Evolutionary conservation across 2,888 invertebrate genomes (phyloP).

Genomic region (Cephus sareptanus): DNA sequence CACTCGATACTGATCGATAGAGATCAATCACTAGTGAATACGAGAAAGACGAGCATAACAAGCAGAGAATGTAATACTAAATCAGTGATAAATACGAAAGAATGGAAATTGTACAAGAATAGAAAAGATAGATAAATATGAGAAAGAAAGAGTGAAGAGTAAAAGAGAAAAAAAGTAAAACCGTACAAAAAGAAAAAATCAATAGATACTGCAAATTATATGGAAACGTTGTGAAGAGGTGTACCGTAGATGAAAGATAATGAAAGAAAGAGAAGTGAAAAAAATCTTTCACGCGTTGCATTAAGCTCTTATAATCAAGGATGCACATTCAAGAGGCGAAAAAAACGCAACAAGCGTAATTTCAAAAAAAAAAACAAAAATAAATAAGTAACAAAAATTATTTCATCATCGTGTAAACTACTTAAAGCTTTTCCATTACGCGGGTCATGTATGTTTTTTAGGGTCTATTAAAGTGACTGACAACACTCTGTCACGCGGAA

Average conservation of each 20-base stretch:
- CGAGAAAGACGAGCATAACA: constrained; percentile 17
- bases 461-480: not conserved
- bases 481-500: not conserved
- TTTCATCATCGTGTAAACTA: not conserved
- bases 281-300: constrained; percentile 23
- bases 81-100: constrained; percentile 17
- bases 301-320: constrained; percentile 42
- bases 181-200: not conserved
- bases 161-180: not conserved
- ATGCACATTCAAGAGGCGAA: constrained; percentile 42
- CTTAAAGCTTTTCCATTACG: not conserved
- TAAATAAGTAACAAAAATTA: not conserved
- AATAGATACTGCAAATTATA: not conserved
- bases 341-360: not conserved
- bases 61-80: not conserved
- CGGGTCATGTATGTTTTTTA: not conserved
- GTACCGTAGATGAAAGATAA: not conserved
- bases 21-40: constrained; percentile 33
- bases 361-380: constrained; percentile 6
- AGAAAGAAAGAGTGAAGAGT: not conserved
- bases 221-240: not conserved
- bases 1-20: constrained; percentile 11
- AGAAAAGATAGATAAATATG: not conserved
- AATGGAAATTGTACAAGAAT: not conserved
- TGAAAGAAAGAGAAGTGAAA: constrained; percentile 24